Conservation (phyloP, 2,113 vertebrate species). For the Bubo blakistoni region DNA sequence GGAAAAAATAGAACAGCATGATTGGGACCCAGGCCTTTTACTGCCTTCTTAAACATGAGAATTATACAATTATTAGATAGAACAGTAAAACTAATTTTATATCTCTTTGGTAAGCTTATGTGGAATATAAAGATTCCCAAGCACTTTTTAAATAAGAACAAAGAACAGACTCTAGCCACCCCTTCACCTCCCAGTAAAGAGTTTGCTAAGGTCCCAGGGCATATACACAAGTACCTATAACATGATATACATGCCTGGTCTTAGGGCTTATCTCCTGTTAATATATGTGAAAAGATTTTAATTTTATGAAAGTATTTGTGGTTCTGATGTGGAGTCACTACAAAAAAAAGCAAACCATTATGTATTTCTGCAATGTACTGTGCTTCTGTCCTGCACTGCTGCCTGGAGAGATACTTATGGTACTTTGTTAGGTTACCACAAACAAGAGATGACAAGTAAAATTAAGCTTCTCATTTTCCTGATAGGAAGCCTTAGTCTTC, state of each 20-base stretch:
- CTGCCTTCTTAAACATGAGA: neutral
- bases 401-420: neutral
- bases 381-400: neutral
- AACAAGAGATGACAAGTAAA: neutral
- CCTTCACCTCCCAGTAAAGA: neutral
- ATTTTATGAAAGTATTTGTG: neutral
- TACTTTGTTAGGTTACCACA: neutral
- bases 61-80: neutral
- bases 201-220: neutral
- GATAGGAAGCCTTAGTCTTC: neutral
- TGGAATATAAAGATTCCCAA: neutral
- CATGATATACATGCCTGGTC: neutral
- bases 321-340: neutral
- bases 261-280: neutral
- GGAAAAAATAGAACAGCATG: neutral
- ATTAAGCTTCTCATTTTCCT: neutral
- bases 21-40: neutral
- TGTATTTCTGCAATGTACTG: neutral
- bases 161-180: neutral
- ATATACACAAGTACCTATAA: neutral
- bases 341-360: neutral
- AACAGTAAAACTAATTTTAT: neutral
- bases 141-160: neutral
- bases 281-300: neutral
- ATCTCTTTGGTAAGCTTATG: neutral